Percentiles rank a stretch among this genome's conserved stretches.
Conservation (phyloP, 2,888 invertebrate genomes). For the Charanyca ferruginea region DNA sequence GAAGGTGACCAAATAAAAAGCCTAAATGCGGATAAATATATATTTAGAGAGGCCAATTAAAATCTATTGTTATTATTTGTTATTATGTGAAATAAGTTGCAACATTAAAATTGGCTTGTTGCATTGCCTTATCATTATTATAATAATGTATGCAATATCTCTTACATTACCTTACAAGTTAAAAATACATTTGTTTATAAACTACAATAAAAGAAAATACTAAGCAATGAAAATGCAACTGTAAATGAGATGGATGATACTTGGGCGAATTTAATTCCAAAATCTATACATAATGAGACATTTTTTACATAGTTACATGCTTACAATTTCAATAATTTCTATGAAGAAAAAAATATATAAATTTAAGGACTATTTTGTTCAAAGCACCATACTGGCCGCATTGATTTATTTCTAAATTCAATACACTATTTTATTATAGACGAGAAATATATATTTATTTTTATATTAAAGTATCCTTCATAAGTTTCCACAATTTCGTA, state of each 20-base stretch:
- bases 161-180: slow-evolving; percentile 81
- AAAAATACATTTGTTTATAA: slow-evolving; percentile 71
- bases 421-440: slow-evolving; percentile 67
- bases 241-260: slow-evolving; percentile 81
- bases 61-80: slow-evolving; percentile 80
- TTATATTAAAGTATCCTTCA: slow-evolving; percentile 70
- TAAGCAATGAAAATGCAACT: slow-evolving; percentile 84
- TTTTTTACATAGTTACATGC: slow-evolving; percentile 63
- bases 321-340: slow-evolving; percentile 62
- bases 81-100: slow-evolving; percentile 78
- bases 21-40: slow-evolving; percentile 82
- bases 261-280: slow-evolving; percentile 75
- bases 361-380: slow-evolving; percentile 76
- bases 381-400: slow-evolving; percentile 85
- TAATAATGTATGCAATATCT: slow-evolving; percentile 74
- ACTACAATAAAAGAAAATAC: slow-evolving; percentile 74
- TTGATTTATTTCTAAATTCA: slow-evolving; percentile 71
- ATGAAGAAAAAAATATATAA: slow-evolving; percentile 68
- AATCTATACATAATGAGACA: slow-evolving; percentile 58
- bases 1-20: slow-evolving; percentile 40
- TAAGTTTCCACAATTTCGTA: slow-evolving; percentile 76
- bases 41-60: slow-evolving; percentile 89
- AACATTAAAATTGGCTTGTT: slow-evolving; percentile 81
- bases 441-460: slow-evolving; percentile 64
- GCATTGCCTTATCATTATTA: slow-evolving; percentile 70